These are phyloP conservation scores for Spea multiplicata DNA, from an alignment of 2,113 vertebrate species.

Conservation along the genomic window DNA sequence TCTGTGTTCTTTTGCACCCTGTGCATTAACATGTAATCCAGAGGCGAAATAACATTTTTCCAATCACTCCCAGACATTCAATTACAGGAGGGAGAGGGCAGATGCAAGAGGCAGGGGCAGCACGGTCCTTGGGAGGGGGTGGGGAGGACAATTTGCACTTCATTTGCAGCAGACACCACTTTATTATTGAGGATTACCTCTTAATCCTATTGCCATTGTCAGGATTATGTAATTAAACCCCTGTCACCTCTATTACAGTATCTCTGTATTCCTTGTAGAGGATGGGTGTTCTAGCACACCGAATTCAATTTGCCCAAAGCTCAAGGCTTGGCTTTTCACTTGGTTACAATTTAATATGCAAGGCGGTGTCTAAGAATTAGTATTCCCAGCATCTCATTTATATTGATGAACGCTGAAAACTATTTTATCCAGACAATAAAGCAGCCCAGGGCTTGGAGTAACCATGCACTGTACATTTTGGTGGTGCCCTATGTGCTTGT, in stretches of 20 bases:
- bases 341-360: too few species aligned
- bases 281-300: constrained; percentile 53
- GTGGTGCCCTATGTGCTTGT: too few species aligned
- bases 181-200: constrained; percentile 85
- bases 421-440: too few species aligned
- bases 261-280: constrained; percentile 64
- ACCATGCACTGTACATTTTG: too few species aligned
- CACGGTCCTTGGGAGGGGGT: constrained; percentile 56
- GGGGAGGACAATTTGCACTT: constrained; percentile 79
- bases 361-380: too few species aligned
- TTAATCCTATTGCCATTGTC: constrained; percentile 86
- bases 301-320: neutral
- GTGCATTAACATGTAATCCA: constrained; percentile 89
- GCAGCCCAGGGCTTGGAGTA: too few species aligned
- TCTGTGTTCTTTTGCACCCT: constrained; percentile 81
- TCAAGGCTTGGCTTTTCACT: neutral
- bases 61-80: constrained; percentile 85
- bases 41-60: constrained; percentile 88
- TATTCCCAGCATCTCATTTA: too few species aligned
- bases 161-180: constrained; percentile 75
- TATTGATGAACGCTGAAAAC: too few species aligned
- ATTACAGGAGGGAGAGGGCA: constrained; percentile 83
- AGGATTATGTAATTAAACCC: constrained; percentile 84
- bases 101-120: constrained; percentile 73
- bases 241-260: constrained; percentile 80